Conservation (phyloP, 2,888 invertebrate genomes). For the Theodoxus fluviatilis region DNA sequence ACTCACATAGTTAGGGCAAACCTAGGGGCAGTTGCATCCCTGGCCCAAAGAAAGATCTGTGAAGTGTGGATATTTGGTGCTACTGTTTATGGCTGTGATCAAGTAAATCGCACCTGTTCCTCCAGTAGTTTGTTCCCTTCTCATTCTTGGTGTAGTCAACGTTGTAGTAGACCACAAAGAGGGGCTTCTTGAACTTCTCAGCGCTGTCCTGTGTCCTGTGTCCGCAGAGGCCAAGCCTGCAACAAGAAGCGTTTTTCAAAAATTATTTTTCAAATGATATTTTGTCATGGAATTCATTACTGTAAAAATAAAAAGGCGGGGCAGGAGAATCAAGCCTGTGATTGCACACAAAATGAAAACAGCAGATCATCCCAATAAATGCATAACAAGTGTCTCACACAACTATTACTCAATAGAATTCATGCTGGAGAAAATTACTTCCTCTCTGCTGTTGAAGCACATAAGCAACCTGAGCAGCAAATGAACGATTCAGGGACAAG, state of each 20-base stretch:
- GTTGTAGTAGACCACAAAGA: slow-evolving; percentile 88
- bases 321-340: background rate
- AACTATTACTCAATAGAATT: too few species aligned
- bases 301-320: slow-evolving; percentile 7
- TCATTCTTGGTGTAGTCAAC: slow-evolving; percentile 96
- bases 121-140: slow-evolving; percentile 97
- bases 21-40: too few species aligned
- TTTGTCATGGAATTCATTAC: too few species aligned
- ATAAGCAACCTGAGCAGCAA: too few species aligned
- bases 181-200: slow-evolving; percentile 85
- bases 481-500: too few species aligned
- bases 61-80: too few species aligned
- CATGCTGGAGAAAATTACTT: too few species aligned
- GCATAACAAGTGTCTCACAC: too few species aligned
- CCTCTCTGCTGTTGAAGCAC: too few species aligned
- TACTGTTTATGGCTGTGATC: too few species aligned
- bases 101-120: slow-evolving; percentile 66
- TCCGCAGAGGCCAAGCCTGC: slow-evolving; percentile 89
- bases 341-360: background rate
- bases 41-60: too few species aligned
- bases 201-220: slow-evolving; percentile 85
- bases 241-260: slow-evolving; percentile 23
- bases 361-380: background rate
- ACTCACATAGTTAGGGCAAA: too few species aligned
- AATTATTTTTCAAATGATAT: background rate